Evolutionary conservation across 2,797 vertebrate genomes (phyloP).

Genomic region (Crenichthys baileyi): DNA sequence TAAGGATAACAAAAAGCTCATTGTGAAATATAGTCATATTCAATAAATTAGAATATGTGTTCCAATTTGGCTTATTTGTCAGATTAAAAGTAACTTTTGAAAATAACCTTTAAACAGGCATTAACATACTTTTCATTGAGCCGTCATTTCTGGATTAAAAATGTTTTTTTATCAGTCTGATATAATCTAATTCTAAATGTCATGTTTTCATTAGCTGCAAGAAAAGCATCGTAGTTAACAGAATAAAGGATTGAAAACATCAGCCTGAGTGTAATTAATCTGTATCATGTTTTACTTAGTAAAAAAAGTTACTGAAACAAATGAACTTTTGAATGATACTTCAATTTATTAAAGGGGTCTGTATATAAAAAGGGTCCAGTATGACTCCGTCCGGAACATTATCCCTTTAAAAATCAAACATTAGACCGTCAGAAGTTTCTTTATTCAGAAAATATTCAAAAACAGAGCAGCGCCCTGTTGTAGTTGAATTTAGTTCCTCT

Average conservation of each 20-base stretch:
- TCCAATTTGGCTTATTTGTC: background rate
- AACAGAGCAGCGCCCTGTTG: background rate
- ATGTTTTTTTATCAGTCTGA: background rate
- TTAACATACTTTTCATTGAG: background rate
- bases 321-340: background rate
- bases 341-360: background rate
- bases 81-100: background rate
- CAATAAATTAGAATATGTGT: too few species aligned
- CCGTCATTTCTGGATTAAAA: background rate
- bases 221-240: background rate
- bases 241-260: background rate
- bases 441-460: background rate
- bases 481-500: background rate
- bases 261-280: background rate
- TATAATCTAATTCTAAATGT: background rate
- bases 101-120: background rate
- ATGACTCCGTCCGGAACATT: background rate
- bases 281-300: background rate
- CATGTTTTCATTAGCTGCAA: background rate
- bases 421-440: background rate
- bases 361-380: background rate
- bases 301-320: background rate
- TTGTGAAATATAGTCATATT: too few species aligned
- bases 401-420: background rate
- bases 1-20: too few species aligned